phyloP scores from a whole-genome alignment of 2,113 vertebrate genomes.

The Paramormyrops kingsleyae region DNA sequence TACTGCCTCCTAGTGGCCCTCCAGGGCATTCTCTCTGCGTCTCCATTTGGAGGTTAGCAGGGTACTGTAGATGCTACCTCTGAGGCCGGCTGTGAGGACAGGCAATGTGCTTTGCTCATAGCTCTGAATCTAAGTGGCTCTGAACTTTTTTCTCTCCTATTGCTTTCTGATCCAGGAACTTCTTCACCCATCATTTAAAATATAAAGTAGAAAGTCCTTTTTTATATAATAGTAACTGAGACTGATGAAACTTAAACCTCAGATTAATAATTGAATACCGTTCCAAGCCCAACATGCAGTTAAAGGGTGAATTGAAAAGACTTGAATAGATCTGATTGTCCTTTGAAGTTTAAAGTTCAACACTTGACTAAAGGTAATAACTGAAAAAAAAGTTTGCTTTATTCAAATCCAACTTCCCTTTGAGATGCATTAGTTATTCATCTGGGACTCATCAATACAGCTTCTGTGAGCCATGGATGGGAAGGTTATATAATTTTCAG shows the following conservation, averaged over 20 bases:
- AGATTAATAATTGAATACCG: constrained; percentile 3
- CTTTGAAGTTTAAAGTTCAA: constrained; percentile 2
- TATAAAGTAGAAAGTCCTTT: neutral
- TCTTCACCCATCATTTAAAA: neutral
- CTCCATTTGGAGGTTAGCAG: neutral
- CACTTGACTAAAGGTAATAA: neutral
- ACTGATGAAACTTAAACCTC: neutral
- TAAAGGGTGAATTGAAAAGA: neutral
- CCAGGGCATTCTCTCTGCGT: neutral
- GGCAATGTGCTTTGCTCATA: neutral
- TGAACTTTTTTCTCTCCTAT: neutral
- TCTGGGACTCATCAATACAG: neutral
- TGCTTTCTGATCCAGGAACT: neutral
- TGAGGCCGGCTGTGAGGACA: neutral
- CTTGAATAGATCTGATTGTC: neutral
- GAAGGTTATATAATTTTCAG: neutral
- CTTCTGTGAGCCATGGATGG: neutral
- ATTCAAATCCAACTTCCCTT: neutral
- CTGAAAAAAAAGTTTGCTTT: neutral
- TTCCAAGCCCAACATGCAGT: neutral
- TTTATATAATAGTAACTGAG: neutral
- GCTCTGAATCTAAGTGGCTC: neutral
- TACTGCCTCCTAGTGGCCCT: neutral
- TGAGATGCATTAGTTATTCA: neutral
- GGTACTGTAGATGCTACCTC: neutral